Conservation (phyloP, 2,888 invertebrate genomes). For the Leptopilina myrica region DNA sequence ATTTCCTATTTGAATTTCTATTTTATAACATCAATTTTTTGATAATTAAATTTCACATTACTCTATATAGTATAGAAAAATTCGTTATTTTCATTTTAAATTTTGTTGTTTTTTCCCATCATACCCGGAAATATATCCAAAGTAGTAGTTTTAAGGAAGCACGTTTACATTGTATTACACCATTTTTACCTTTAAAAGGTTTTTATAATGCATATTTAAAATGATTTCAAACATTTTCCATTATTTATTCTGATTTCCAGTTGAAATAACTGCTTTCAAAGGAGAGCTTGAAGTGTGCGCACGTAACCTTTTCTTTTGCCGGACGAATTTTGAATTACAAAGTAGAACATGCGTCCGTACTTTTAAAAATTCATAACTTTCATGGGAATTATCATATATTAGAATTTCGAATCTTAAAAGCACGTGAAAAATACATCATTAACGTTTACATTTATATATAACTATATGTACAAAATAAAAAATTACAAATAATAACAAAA, state of each 20-base stretch:
- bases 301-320: slow-evolving; percentile 13
- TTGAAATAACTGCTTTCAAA: slow-evolving; percentile 12
- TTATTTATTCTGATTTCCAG: slow-evolving; percentile 1
- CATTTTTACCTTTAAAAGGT: slow-evolving; percentile 1
- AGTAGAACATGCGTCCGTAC: slow-evolving; percentile 9
- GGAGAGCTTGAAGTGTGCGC: not conserved
- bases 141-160: slow-evolving; percentile 4
- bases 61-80: too few species aligned
- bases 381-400: slow-evolving; percentile 10
- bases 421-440: slow-evolving; percentile 17
- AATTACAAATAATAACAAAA: not conserved
- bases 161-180: not conserved
- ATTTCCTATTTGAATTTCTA: too few species aligned
- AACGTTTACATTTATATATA: not conserved
- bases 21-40: too few species aligned
- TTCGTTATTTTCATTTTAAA: too few species aligned
- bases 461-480: not conserved
- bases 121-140: not conserved
- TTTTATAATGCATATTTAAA: slow-evolving; percentile 14
- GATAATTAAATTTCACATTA: too few species aligned
- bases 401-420: slow-evolving; percentile 6
- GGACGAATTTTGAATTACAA: slow-evolving; percentile 17
- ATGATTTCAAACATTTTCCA: slow-evolving; percentile 10
- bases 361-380: slow-evolving; percentile 15
- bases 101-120: too few species aligned